Base-by-base conservation (phyloP, 2,888 invertebrate genomes). In the Oegoconia quadripuncta region DNA sequence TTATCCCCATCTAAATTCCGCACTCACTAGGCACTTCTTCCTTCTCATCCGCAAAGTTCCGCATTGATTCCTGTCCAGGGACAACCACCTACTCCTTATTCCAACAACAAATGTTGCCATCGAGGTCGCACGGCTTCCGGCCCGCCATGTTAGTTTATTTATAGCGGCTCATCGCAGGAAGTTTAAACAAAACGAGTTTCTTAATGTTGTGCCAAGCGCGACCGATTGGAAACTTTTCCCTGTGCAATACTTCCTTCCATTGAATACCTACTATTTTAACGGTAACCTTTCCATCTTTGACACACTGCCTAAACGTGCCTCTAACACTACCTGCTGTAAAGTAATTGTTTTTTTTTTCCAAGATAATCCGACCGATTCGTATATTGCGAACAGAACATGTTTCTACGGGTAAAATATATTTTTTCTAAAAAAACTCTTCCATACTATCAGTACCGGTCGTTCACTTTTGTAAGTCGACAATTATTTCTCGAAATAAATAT, bases 171-270 rank as follows among this genome's bases (percentile, higher is more conserved):
- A 57, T 52, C 64, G 45, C 64, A 76, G 83, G 81, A 83, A 81
- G 74, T 72, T 44, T 47, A 58, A 53, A 64, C 59, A 59, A 68
- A 69, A 66, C 66, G 54, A 44, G 60, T 74, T 72, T 74, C 70
- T 76, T 69, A 76, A 77, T 74, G 65, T 71, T 74, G 73, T 75
- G 64, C 72, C 59, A 63, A 59, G 68, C 67, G 74, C 70, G 70
- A 66, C 62, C 60, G 50, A 60, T 63, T 60, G 65, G 62, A 72
- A 67, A 70, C 63, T 64, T 59, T 64, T 63, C 60, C 65, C 65
- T 69, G 60, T 64, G 60, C 62, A 64, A 67, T 50, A 65, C 65
- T 74, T 79, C 79, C 78, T 75, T 66, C 67, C 26, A 22, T 35
- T 18, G 22, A 25, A 1, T 9, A 16, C 14, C 32, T 13, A 17